Percentiles rank a stretch among this genome's conserved stretches.
These are phyloP conservation scores for Drosophila suzukii DNA, from an alignment of 1,140 invertebrate species.

Conservation along the genomic window DNA sequence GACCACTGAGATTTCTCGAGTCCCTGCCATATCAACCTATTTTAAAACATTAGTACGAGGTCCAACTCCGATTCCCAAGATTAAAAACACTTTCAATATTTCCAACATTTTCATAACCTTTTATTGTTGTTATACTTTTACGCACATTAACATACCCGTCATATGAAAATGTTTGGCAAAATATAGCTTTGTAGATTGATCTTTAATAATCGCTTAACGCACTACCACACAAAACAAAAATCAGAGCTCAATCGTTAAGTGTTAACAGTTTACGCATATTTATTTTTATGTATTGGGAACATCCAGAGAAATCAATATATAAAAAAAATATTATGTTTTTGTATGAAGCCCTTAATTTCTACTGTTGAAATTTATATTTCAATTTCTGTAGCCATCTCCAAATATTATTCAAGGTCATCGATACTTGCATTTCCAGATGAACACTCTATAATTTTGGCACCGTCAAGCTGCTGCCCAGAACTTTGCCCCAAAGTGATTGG, in stretches of 20 bases:
- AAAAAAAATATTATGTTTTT: slow-evolving; percentile 46
- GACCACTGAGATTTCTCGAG: too few species aligned
- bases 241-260: slow-evolving; percentile 25
- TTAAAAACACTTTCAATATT: not conserved
- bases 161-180: slow-evolving; percentile 12
- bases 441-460: slow-evolving; percentile 59
- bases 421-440: slow-evolving; percentile 58
- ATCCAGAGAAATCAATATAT: slow-evolving; percentile 54
- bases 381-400: slow-evolving; percentile 42
- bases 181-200: slow-evolving; percentile 3
- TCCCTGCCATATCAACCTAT: too few species aligned
- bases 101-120: slow-evolving; percentile 6
- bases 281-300: slow-evolving; percentile 55
- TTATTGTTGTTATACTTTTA: slow-evolving; percentile 18
- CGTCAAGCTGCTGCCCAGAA: slow-evolving; percentile 47
- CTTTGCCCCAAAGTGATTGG: slow-evolving; percentile 33
- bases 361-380: slow-evolving; percentile 56
- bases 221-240: slow-evolving; percentile 19
- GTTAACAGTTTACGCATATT: slow-evolving; percentile 54
- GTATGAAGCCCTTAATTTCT: slow-evolving; percentile 66
- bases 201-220: slow-evolving; percentile 18
- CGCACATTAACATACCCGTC: slow-evolving; percentile 11
- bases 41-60: too few species aligned
- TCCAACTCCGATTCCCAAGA: not conserved
- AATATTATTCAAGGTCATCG: slow-evolving; percentile 80